phyloP scores from a whole-genome alignment of 2,888 invertebrate genomes.

The Galerucella nymphaeae region DNA sequence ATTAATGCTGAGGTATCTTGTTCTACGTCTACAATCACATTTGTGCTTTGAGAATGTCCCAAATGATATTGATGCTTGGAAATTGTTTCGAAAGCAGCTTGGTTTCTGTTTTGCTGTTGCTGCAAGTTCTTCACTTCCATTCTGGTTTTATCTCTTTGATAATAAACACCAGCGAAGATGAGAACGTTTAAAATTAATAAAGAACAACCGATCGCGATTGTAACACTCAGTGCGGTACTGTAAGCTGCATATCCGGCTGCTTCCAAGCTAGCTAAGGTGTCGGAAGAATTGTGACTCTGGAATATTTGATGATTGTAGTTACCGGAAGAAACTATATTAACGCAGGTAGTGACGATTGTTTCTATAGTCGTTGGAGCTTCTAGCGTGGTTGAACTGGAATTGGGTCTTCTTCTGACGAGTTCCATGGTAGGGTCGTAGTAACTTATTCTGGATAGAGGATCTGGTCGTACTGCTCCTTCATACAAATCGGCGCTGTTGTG shows the following conservation, averaged over 20 bases:
- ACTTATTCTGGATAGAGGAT: conserved; percentile 77
- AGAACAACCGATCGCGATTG: conserved; percentile 85
- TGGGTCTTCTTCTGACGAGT: conserved; percentile 70
- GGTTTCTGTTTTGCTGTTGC: conserved; percentile 79
- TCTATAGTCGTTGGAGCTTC: conserved; percentile 77
- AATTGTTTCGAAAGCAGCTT: conserved; percentile 76
- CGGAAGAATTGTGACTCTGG: conserved; percentile 72
- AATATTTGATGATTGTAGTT: conserved; percentile 68
- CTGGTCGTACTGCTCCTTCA: conserved; percentile 88
- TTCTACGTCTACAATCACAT: conserved; percentile 86
- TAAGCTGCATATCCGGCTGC: conserved; percentile 82
- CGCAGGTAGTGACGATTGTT: conserved; percentile 78
- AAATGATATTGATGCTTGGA: conserved; percentile 83
- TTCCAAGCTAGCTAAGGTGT: conserved; percentile 82
- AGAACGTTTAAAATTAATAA: conserved; percentile 83
- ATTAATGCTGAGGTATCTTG: conserved; percentile 74
- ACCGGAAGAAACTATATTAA: conserved; percentile 68
- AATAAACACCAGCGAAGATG: conserved; percentile 87
- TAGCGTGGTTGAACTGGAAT: conserved; percentile 70
- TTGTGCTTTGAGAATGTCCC: conserved; percentile 81
- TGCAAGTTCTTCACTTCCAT: conserved; percentile 82
- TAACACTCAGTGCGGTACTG: conserved; percentile 80
- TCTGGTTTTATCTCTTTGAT: conserved; percentile 81
- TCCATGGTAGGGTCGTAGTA: conserved; percentile 75
- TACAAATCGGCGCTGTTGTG: conserved; percentile 90